Base-by-base conservation (phyloP, 2,888 invertebrate genomes). In the Chrysina gloriosa region DNA sequence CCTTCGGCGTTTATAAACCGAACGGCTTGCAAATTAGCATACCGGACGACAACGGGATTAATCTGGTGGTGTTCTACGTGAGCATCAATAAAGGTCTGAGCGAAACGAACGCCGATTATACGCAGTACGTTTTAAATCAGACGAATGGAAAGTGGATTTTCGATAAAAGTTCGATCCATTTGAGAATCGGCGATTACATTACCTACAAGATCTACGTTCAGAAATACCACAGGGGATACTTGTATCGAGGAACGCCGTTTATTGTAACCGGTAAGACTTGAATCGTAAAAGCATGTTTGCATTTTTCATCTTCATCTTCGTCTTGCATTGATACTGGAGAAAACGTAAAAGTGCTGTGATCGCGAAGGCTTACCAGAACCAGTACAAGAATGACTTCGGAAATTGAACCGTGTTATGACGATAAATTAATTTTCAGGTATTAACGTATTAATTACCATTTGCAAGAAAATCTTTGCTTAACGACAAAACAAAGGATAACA, bases 41-140 rank as follows among this genome's bases (percentile, higher is more conserved):
- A 31, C 68, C 65, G 14, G 39, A 69, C 25, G 66, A 52, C 9
- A 39, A 47, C 9, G 70, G 70, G n/a, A 67, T 70, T 9, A 47
- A 66, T 45, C 6, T 67, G 31, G 48, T 70, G 14, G 50, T 45
- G 34, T 64, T 69, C 27, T 56, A 69, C 25, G 31, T 68, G 11
- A 68, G 50, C n/a, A 31, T 68, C 21, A 68, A 63, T 50, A 52
- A 39, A 31, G 47, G 21, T 7, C 31, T 68, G 5, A 45, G 19
- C 9, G 16, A 23, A 7, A 21, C 21, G 2, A 34, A 52, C 23
- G 54, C 54, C 4, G 54, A 68, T 16, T 68, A 68, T 31, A 31
- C 54, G 9, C 42, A 68, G 16, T 63, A 68, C 45, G 29, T 54
- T 27, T 31, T 63, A 1, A 29, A 11, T 6, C 63, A 63, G 14